Conservation (phyloP, 37 sponge, comb jelly and placozoan species). For the Axinella damicornis region DNA sequence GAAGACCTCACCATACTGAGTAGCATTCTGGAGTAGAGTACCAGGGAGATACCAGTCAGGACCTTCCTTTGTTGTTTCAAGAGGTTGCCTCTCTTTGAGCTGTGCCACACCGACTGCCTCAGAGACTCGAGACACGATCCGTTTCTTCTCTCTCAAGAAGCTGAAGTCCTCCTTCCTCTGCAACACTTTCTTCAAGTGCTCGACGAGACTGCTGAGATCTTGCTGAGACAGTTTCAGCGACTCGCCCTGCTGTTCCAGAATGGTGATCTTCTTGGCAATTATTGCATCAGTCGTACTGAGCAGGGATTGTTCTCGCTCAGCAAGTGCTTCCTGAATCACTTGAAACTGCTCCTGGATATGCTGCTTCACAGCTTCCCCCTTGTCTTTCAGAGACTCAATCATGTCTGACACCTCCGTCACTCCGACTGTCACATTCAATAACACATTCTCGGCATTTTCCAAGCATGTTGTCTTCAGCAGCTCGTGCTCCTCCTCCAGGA, state of each 20-base stretch:
- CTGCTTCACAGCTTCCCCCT: conserved; percentile 15
- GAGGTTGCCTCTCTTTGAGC: conserved; percentile 2
- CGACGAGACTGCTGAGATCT: not conserved
- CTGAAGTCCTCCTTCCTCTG: not conserved
- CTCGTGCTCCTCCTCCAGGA: conserved; percentile 10
- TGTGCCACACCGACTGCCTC: conserved; percentile 17
- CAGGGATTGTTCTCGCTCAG: conserved; percentile 19
- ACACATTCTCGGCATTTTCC: conserved; percentile 11
- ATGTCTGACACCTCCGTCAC: conserved; percentile 21
- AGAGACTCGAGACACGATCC: not conserved
- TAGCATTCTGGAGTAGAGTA: conserved; percentile 12
- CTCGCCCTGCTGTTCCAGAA: conserved; percentile 19
- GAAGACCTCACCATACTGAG: conserved; percentile 30
- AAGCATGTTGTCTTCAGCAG: conserved; percentile 10
- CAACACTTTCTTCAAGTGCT: conserved; percentile 12
- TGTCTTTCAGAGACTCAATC: conserved; percentile 11
- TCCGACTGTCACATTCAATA: conserved; percentile 17
- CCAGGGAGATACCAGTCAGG: conserved; percentile 32
- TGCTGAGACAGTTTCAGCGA: conserved; percentile 4
- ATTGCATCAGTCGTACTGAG: conserved; percentile 16
- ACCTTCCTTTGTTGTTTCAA: conserved; percentile 37
- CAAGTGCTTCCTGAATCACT: conserved; percentile 24
- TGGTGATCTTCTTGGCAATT: conserved; percentile 24
- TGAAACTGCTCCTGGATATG: conserved; percentile 42
- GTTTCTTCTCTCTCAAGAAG: conserved; percentile 21